Evolutionary conservation across 1,140 invertebrate genomes (phyloP), one percentile per base, ranked within the genome.

Genomic region (Hylyphantes graminicola): DNA sequence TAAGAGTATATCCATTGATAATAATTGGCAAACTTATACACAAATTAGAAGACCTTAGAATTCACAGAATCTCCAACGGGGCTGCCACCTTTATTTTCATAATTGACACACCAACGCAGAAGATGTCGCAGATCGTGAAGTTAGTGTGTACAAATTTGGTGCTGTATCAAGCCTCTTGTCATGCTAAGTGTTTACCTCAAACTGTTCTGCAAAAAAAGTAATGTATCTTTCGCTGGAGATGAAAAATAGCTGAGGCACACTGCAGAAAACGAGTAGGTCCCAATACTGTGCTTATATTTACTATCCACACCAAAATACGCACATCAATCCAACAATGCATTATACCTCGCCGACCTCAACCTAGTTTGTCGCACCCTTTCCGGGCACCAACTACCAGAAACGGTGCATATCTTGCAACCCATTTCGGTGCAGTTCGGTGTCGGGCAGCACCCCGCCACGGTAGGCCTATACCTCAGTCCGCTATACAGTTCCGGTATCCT

Each of bases 291-390:
- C 35, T 35, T 35, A 35, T 17, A 61, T 12, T 15, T 12, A 61
- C 57, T 2, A 17, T 61, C 57, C 57, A 61, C 57, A 61, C 57
- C 57, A 2, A 61, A 12, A 12, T 15, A 15, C 57, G 57, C 57
- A 1, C 51, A 7, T 67, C 50, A 80, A 19, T 81, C 79, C 53
- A 81, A 7, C 5, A 81, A 48, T 15, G 79, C 79, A 35, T 81
- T 81, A 63, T 81, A 81, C 19, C 79, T 72, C 17, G 68, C 55
- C 11, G 79, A 50, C 54, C 79, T 72, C 48, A 81, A n/a, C 7
- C 79, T 67, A 1, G 65, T 35, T 12, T 81, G 79, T 63, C 79
- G 72, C 19, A 80, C 53, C 19, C 77, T 80, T 10, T 81, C 79
- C 11, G 79, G 79, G 54, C 73, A 68, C 67, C 79, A 81, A 7